Evolutionary conservation across 2,888 invertebrate genomes (phyloP).

Genomic region (Aphodius granarius): DNA sequence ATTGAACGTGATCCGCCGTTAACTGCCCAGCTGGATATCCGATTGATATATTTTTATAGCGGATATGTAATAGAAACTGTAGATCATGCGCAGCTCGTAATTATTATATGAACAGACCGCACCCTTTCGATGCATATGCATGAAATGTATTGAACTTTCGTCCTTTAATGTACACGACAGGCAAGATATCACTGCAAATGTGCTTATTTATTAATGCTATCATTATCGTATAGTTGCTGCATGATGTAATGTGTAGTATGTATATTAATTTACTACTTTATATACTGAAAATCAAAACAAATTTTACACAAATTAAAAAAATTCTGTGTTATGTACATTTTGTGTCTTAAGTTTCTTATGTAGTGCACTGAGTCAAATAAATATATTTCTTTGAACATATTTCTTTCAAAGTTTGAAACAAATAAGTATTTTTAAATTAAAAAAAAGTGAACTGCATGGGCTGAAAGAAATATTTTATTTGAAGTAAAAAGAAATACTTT

Average conservation of each 20-base stretch:
- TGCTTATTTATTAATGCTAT: not conserved
- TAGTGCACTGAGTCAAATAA: no score
- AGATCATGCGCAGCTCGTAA: not conserved
- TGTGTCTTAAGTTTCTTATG: no score
- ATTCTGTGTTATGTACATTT: no score
- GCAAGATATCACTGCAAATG: not conserved
- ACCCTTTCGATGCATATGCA: not conserved
- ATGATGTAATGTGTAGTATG: not conserved
- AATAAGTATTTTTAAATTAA: no score
- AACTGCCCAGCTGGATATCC: not conserved
- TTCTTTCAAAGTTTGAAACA: no score
- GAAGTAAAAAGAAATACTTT: no score
- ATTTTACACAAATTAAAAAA: no score
- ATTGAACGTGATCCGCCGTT: not conserved
- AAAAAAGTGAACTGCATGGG: no score
- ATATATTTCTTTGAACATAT: no score
- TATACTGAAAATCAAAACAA: no score
- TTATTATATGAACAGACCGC: not conserved
- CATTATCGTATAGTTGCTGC: not conserved
- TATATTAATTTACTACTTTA: not conserved
- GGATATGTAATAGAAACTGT: not conserved
- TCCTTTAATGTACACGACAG: not conserved
- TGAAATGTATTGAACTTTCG: not conserved
- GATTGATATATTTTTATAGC: not conserved
- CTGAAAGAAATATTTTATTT: no score